Percentiles rank a stretch among this genome's conserved stretches.
phyloP scores from a whole-genome alignment of 1,140 invertebrate genomes.

The Lineus longissimus region DNA sequence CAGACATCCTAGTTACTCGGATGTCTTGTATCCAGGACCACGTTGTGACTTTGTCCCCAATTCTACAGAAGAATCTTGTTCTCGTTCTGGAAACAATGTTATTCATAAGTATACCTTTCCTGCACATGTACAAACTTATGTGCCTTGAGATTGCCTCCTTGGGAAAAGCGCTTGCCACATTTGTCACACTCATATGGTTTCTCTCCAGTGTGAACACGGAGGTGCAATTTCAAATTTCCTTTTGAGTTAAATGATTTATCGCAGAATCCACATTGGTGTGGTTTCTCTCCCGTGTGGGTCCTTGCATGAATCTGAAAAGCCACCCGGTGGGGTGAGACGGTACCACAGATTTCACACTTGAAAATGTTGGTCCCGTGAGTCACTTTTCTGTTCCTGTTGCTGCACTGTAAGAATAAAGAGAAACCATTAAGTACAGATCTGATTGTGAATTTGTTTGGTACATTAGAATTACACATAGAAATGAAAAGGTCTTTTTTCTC shows the following conservation, averaged over 20 bases:
- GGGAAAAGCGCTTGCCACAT: conserved; percentile 33
- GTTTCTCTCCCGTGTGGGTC: conserved; percentile 13
- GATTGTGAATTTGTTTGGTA: too few species aligned
- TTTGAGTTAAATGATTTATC: conserved; percentile 11
- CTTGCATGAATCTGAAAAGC: conserved; percentile 60
- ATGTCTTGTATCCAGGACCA: too few species aligned
- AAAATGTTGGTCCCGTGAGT: conserved; percentile 27
- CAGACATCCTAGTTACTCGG: too few species aligned
- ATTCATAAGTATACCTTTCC: too few species aligned
- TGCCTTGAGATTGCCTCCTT: conserved; percentile 7
- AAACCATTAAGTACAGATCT: conserved; percentile 32
- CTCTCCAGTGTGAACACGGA: conserved; percentile 53
- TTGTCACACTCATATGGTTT: conserved; percentile 41
- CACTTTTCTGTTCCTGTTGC: conserved; percentile 10
- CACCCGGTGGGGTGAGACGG: conserved; percentile 57
- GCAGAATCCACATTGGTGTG: conserved; percentile 15
- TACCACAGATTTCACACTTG: conserved; percentile 53
- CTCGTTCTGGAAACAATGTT: too few species aligned
- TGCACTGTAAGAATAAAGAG: neutral
- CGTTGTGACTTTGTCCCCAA: too few species aligned
- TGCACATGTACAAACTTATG: conserved; percentile 8
- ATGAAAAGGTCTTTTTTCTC: conserved; percentile 44
- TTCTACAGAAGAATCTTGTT: too few species aligned
- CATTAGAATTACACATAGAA: too few species aligned
- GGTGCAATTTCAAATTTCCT: conserved; percentile 33